Evolutionary conservation across 2,113 vertebrate species (phyloP), one percentile per base, ranked within the genome.

Genomic region (Catharus minimus): DNA sequence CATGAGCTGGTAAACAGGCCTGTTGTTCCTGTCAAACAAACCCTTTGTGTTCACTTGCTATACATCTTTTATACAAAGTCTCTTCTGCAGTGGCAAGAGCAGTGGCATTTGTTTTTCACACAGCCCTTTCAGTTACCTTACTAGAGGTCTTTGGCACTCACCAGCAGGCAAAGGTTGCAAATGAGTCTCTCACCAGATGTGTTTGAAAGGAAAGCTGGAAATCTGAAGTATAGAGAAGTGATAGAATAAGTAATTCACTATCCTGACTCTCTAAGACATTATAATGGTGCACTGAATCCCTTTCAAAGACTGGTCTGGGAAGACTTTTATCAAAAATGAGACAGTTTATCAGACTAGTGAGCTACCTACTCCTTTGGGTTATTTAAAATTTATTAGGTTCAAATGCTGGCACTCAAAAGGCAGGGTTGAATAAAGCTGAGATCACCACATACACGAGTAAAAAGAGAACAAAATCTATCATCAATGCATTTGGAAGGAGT

Each of bases 401-500:
- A 89, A 88, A 60, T 73, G 19, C 55, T 69, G 75, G 32, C 44
- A 82, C 13, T 73, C 22, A 55, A 82, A 77, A 71, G 9, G 28
- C 23, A 56, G 23, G 12, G 68, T 24, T 53, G 36, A 87, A 89
- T 75, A 90, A 90, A 86, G 41, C 61, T 94, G 92, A 95, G 66
- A 62, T 93, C 90, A 94, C 80, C 36, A 50, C 28, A 22, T 76
- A 72, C 44, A 26, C 53, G 68, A 78, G 91, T 44, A 81, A 86
- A 88, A 88, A 84, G 53, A 88, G 32, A 56, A 78, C 3, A 2
- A 1, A 24, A 68, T 96, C 87, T 78, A 61, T 88, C 88, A 78
- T 53, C 65, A 39, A 65, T 80, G n/a, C 6, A 41, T 90, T 92
- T 91, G 92, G 83, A 95, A 93, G 50, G 26, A 90, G 69, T 53